Base-by-base conservation (phyloP, 2,888 invertebrate genomes). In the Tenthredo livida region DNA sequence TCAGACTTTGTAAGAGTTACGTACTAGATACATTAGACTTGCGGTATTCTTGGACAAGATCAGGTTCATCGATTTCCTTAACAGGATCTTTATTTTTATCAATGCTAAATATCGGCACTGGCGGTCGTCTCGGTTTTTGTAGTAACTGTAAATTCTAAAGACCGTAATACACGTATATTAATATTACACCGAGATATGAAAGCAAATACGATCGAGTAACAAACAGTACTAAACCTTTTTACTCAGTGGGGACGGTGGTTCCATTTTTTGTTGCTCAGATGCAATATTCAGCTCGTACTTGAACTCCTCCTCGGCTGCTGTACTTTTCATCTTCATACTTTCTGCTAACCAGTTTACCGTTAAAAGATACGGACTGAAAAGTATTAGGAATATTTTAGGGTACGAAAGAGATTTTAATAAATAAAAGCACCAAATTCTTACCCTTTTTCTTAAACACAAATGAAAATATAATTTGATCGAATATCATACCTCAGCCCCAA, bases 341-440 rank as follows among this genome's bases (percentile, higher is more conserved):
- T 96, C 95, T 17, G 96, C 92, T 58, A 98, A 92, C 98, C 98
- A 98, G 29, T 96, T 94, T 40, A 97, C 92, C 25, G 94, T 95
- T 4, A 98, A 95, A 65, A 97, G 93, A 84, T 95, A 94, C 40
- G 96, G 96, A 87, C 95, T 95, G 84, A 10, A 90, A 91, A 50
- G n/a, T 25, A 29, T 61, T 4, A 61, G 25, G 1, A 15, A 67
- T 67, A 37, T 50, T 2, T 29, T 29, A 6, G 12, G 17, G 29
- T 50, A n/a, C 21, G 15, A 47, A 43, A 70, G 3, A 40, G 43
- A 73, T 73, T 10, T 43, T 4, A 72, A 10, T 21, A 72, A 2
- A n/a, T 12, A 72, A 7, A 9, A 21, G n/a, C 12, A 37, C 9
- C 43, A 40, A 72, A 40, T 72, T 15, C n/a, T 67, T 17, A 21